Evolutionary conservation across 2,113 vertebrate species (phyloP), one percentile per base, ranked within the genome.

Genomic region (Crotalus horridus): DNA sequence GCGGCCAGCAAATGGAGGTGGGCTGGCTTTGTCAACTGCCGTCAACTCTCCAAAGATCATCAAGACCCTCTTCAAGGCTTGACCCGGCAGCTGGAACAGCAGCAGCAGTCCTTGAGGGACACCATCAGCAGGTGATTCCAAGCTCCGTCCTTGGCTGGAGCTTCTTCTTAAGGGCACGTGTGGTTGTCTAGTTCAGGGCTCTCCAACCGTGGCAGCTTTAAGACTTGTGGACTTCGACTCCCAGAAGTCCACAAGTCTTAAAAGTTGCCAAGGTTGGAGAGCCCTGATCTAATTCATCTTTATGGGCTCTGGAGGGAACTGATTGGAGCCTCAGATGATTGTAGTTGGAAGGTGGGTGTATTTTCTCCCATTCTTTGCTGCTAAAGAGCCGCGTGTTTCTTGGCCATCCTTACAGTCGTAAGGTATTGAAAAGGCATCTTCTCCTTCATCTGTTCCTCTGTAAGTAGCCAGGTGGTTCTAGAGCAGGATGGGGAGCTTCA

Each of bases 11-110:
- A 96, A 4, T 98, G 98, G 98, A 96, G 97, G 92, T 99, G 98
- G 98, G 96, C 98, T 55, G 98, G 99, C 91, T 98, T 97, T 43
- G 97, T 97, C 26, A 98, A 97, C 96, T 98, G 97, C 90, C 92
- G 88, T n/a, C 48, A 43, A 2, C 43, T 74, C 21, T 96, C 94
- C 0, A 43, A 58, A 61, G 95, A 93, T 85, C 91, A 74, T 0
- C 91, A 81, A 15, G 94, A 93, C 39, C 97, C 95, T 0, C 54
- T 99, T 90, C 97, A 94, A 86, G 96, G 96, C 23, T 95, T 98
- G 94, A 96, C 98, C 88, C 92, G 97, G 81, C 97, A 97, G 1
- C 94, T 97, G 59, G 90, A 95, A 85, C 97, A 96, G 87, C 97
- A 97, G 0, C 95, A 96, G 89, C 97, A 97, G 69, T 96, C 97